Percentiles rank a stretch among this genome's conserved stretches.
Evolutionary conservation across 2,888 invertebrate genomes (phyloP).

Genomic region (Diarsia rubi): DNA sequence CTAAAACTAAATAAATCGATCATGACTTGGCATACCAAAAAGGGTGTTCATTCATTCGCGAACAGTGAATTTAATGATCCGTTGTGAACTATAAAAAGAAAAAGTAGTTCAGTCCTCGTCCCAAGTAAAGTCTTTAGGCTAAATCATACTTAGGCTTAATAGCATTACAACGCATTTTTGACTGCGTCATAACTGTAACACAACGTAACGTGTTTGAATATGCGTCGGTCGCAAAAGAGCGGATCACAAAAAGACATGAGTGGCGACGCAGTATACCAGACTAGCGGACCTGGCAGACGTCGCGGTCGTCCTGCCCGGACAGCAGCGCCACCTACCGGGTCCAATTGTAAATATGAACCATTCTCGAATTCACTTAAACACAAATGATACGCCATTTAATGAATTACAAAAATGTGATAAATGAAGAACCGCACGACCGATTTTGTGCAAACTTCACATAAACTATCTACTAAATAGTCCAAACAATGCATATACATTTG

Average conservation of each 20-base stretch:
- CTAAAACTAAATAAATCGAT: constrained; percentile 33
- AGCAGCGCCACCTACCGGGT: too few relatives aligned
- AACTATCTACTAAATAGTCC: too few relatives aligned
- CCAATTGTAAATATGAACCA: too few relatives aligned
- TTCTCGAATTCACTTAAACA: too few relatives aligned
- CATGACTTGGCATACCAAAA: constrained; percentile 53
- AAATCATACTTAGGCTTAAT: constrained; percentile 14
- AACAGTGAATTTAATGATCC: constrained; percentile 56
- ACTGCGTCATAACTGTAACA: neutral
- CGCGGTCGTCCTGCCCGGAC: too few relatives aligned
- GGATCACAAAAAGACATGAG: neutral
- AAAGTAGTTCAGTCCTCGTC: constrained; percentile 44
- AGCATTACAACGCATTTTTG: constrained; percentile 11
- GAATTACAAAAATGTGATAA: too few relatives aligned
- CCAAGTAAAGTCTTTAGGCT: constrained; percentile 32
- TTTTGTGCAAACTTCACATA: too few relatives aligned
- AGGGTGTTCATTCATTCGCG: constrained; percentile 53
- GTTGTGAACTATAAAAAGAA: constrained; percentile 34
- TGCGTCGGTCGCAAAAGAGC: neutral
- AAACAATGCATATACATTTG: too few relatives aligned
- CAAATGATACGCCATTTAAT: too few relatives aligned
- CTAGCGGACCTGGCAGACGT: too few relatives aligned
- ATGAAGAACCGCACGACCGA: too few relatives aligned
- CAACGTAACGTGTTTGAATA: neutral
- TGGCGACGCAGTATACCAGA: neutral